These are phyloP conservation scores for Athalia circularis DNA, from an alignment of 2,888 invertebrate genomes.

Conservation along the genomic window DNA sequence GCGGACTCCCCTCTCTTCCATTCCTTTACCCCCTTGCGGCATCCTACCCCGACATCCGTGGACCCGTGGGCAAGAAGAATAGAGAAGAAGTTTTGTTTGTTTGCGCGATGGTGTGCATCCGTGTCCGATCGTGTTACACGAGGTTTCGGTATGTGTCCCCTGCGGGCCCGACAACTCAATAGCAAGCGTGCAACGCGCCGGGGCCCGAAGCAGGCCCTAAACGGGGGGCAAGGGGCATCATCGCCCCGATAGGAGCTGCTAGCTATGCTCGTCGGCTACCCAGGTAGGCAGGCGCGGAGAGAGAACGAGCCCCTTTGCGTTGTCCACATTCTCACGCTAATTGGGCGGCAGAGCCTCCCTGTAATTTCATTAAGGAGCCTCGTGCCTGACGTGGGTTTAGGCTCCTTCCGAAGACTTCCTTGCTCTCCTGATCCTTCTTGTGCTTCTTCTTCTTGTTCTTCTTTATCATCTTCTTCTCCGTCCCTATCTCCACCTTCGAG, in stretches of 20 bases:
- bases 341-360: constrained; percentile 69
- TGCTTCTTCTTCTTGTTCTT: constrained; percentile 43
- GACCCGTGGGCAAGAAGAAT: constrained; percentile 48
- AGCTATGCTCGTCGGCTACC: constrained; percentile 41
- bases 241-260: constrained; percentile 33
- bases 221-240: constrained; percentile 19
- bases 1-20: constrained; percentile 26
- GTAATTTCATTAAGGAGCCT: constrained; percentile 71
- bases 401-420: constrained; percentile 48
- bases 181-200: constrained; percentile 54
- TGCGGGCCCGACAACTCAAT: constrained; percentile 70
- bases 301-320: constrained; percentile 58
- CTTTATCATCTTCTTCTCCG: constrained; percentile 38
- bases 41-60: constrained; percentile 48
- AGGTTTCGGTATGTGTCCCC: constrained; percentile 66
- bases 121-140: constrained; percentile 72
- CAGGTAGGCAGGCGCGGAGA: constrained; percentile 46
- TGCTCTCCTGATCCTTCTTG: constrained; percentile 40
- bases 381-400: constrained; percentile 60
- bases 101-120: constrained; percentile 69
- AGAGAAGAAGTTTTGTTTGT: constrained; percentile 64
- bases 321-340: constrained; percentile 70
- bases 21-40: constrained; percentile 21
- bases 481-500: constrained; percentile 12
- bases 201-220: constrained; percentile 42